Base-by-base conservation (phyloP, 2,113 vertebrate species). In the Neotragus moschatus region DNA sequence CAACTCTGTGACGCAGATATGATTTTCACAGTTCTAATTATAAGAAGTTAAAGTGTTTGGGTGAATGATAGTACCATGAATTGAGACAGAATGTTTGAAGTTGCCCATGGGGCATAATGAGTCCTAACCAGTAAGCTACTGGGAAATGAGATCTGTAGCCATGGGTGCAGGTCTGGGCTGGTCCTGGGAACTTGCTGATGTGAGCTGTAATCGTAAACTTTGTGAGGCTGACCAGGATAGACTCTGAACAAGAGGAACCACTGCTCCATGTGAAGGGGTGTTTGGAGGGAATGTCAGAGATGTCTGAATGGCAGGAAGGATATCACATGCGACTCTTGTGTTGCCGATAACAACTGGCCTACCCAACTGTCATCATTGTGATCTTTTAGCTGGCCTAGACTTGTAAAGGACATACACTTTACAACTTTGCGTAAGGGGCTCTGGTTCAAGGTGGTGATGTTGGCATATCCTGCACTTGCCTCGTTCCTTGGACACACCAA, bases 1-100 rank as follows among this genome's bases (percentile, higher is more conserved):
- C 33, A 90, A 66, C 49, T 95, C 84, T 55, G 39, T 39, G 85
- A 94, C 66, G 70, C 33, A 82, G 89, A 45, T 97, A 25, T 58
- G 94, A 81, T 63, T 63, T 73, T 88, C 33, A 79, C 28, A 39
- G 73, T 89, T 94, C 79, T 92, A 88, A 97, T 94, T 73, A 30
- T 33, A 90, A 86, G 82, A 94, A 89, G 66, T 93, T 77, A 43
- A 80, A 96, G 90, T 61, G 43, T 87, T 75, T 45, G 6, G 6
- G 80, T 89, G 70, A 60, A 81, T 77, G 51, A 73, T 14, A 88
- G 61, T 61, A n/a, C 45, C 10, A 36, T 33, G 93, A 93, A 58
- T 73, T 2, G 5, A 87, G 36, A 47, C 10, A 17, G 12, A 30
- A 63, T 77, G 49, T 84, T 28, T 77, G 49, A 88, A 60, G 49